Conservation (phyloP, 2,888 invertebrate genomes). For the Campoplex nolae region DNA sequence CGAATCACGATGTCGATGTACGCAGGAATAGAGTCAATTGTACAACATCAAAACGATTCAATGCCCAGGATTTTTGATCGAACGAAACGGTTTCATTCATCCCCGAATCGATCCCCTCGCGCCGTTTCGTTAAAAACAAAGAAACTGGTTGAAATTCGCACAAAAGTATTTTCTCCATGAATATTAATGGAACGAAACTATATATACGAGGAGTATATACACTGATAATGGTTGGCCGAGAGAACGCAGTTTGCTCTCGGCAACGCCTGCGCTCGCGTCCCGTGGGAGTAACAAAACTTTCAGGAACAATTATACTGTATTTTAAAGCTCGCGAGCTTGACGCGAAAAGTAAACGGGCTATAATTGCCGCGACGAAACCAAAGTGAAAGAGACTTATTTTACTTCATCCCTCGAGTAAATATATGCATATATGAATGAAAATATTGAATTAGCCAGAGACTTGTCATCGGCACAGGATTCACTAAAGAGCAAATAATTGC, state of each 20-base stretch:
- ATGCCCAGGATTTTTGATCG: background rate
- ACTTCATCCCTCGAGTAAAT: constrained; percentile 5
- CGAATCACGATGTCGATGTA: background rate
- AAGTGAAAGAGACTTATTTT: constrained; percentile 30
- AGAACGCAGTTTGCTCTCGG: constrained; percentile 28
- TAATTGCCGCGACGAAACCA: constrained; percentile 39
- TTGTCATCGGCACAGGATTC: background rate
- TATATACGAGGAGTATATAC: background rate
- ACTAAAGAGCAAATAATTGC: background rate
- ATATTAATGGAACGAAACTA: background rate
- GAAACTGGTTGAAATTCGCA: background rate
- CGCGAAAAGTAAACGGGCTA: constrained; percentile 50
- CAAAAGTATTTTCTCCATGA: background rate
- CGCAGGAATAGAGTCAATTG: background rate
- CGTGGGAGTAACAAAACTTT: constrained; percentile 47
- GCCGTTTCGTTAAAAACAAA: background rate
- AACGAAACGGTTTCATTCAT: background rate
- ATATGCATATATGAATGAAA: background rate
- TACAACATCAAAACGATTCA: background rate
- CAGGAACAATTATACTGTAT: constrained; percentile 24
- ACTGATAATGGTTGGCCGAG: background rate
- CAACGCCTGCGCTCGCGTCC: background rate
- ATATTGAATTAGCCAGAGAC: background rate
- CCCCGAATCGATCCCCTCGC: background rate
- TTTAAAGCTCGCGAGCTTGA: background rate